phyloP scores from a whole-genome alignment of 2,888 invertebrate species.

The Physocephala rufipes region DNA sequence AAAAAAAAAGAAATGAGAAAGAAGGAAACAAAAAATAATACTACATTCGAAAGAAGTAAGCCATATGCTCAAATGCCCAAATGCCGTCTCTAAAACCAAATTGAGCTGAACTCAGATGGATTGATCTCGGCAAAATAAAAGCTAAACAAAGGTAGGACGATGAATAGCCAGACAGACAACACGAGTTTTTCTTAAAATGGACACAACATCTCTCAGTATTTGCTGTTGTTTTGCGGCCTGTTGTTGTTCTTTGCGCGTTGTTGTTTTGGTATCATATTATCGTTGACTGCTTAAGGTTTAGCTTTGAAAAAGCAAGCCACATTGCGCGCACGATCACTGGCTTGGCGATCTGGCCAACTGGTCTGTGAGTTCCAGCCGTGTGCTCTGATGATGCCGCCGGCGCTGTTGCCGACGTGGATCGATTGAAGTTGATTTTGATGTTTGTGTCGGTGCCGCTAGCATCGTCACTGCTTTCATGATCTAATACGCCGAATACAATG shows the following conservation, averaged over 20 bases:
- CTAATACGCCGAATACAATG: not conserved
- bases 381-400: not conserved
- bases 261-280: slow-evolving; percentile 23
- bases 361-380: not conserved
- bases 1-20: not conserved
- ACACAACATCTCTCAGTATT: slow-evolving; percentile 23
- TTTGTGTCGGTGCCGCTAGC: slow-evolving; percentile 31
- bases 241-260: slow-evolving; percentile 30
- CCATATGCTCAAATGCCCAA: not conserved
- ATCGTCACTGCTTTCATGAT: not conserved
- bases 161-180: not conserved
- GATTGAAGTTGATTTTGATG: not conserved
- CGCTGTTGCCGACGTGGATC: not conserved
- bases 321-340: not conserved
- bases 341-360: slow-evolving; percentile 11
- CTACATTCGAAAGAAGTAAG: not conserved
- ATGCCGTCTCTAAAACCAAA: no score
- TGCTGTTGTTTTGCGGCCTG: slow-evolving; percentile 36
- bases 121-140: slow-evolving; percentile 1
- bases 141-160: slow-evolving; percentile 31
- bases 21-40: not conserved
- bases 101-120: no score
- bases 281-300: slow-evolving; percentile 32
- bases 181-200: slow-evolving; percentile 13
- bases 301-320: slow-evolving; percentile 29